These are phyloP conservation scores for Luperina testacea DNA, from an alignment of 2,888 invertebrate species.

Conservation along the genomic window DNA sequence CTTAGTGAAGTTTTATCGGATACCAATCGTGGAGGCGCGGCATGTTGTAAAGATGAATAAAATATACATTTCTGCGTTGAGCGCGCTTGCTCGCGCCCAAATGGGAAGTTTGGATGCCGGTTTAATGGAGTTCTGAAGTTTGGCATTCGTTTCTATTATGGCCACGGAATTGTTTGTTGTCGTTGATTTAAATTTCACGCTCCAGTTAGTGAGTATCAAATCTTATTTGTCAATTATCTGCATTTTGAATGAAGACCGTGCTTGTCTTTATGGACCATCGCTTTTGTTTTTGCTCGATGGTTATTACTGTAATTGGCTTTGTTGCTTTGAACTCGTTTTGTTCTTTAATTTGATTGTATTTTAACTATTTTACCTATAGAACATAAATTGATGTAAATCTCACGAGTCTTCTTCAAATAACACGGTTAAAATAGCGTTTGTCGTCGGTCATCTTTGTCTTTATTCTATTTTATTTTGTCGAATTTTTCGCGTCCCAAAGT, in stretches of 20 bases:
- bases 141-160: constrained; percentile 87
- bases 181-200: constrained; percentile 87
- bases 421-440: constrained; percentile 71
- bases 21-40: constrained; percentile 84
- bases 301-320: constrained; percentile 66
- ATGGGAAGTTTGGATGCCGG: constrained; percentile 84
- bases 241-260: constrained; percentile 68
- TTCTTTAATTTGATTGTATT: constrained; percentile 17
- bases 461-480: constrained; percentile 81
- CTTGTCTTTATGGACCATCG: constrained; percentile 66
- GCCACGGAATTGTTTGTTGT: constrained; percentile 84
- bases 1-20: constrained; percentile 86
- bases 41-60: constrained; percentile 87
- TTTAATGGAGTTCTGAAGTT: constrained; percentile 88
- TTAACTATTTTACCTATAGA: constrained; percentile 3
- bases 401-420: constrained; percentile 65
- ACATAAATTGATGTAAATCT: constrained; percentile 44
- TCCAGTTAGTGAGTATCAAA: constrained; percentile 81
- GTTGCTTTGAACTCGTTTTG: constrained; percentile 44
- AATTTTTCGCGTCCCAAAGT: constrained; percentile 82
- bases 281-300: constrained; percentile 69
- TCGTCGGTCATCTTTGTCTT: constrained; percentile 78
- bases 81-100: constrained; percentile 81
- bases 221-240: constrained; percentile 82
- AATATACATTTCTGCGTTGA: constrained; percentile 86